Evolutionary conservation across 2,113 vertebrate species (phyloP).

Genomic region (Benitochromis conjunctus): DNA sequence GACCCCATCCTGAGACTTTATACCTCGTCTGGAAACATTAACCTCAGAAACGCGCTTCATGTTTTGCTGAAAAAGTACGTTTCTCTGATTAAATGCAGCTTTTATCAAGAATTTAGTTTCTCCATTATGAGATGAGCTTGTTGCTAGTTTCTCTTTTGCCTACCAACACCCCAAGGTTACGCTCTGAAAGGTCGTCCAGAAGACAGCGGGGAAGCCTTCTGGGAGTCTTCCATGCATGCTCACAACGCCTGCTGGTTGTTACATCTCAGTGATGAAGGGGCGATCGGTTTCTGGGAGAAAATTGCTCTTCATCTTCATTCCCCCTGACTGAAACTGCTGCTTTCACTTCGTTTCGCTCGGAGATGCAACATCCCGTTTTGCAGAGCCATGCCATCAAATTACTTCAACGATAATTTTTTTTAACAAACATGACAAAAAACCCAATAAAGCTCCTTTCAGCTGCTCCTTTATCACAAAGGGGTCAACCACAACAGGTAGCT

Average conservation of each 20-base stretch:
- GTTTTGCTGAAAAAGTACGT: not conserved
- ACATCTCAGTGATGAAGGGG: not conserved
- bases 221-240: slow-evolving; percentile 1
- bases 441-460: not conserved
- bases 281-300: not conserved
- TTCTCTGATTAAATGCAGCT: not conserved
- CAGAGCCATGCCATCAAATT: not conserved
- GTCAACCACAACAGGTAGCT: not conserved
- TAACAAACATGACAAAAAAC: not conserved
- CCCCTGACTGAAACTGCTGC: not conserved
- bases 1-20: not conserved
- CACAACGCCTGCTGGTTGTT: not conserved
- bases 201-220: not conserved
- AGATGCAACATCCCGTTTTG: not conserved
- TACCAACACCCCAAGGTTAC: slow-evolving; percentile 1
- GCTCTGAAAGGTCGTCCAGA: slow-evolving; percentile 15
- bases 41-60: not conserved
- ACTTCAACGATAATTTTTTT: not conserved
- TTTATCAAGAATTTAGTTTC: not conserved
- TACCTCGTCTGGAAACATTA: not conserved
- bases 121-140: not conserved
- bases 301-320: not conserved
- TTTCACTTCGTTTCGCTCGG: not conserved
- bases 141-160: not conserved
- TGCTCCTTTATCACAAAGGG: not conserved